These are phyloP conservation scores for Nomada lathburiana DNA, from an alignment of 2,888 invertebrate species.

Conservation along the genomic window DNA sequence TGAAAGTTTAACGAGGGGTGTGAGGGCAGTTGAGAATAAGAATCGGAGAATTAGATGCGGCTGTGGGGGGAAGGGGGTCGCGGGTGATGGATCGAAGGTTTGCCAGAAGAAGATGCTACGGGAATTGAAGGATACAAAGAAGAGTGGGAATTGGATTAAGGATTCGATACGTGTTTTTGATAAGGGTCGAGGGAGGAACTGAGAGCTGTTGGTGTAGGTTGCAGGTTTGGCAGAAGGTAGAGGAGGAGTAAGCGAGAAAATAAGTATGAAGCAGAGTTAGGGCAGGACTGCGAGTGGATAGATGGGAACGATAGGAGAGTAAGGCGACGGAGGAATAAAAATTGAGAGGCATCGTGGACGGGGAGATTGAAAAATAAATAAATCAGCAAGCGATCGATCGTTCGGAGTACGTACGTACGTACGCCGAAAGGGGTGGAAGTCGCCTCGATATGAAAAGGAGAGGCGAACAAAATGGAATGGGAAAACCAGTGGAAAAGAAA, in stretches of 20 bases:
- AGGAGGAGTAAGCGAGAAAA: not conserved
- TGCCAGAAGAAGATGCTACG: constrained; percentile 7
- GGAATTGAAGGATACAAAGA: not conserved
- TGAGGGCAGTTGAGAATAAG: not conserved
- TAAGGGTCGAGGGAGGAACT: constrained; percentile 16
- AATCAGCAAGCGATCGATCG: not conserved
- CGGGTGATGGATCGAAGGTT: constrained; percentile 13
- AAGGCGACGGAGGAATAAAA: not conserved
- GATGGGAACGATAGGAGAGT: not conserved
- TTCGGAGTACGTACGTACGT: not conserved
- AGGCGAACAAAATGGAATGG: constrained; percentile 34
- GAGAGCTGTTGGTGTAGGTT: not conserved
- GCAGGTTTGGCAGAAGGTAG: constrained; percentile 6
- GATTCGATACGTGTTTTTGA: constrained; percentile 27
- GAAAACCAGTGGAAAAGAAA: constrained; percentile 26
- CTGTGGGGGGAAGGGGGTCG: too few species aligned
- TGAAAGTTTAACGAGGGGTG: constrained; percentile 14
- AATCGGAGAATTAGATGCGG: not conserved
- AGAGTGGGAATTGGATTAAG: not conserved
- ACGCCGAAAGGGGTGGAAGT: not conserved
- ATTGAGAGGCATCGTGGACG: not conserved
- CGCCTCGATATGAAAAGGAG: not conserved
- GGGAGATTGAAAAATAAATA: not conserved
- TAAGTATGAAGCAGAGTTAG: not conserved
- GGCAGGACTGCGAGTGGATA: not conserved